phyloP scores from a whole-genome alignment of 64 coral and sea anemone genomes.

The Actinia tenebrosa region DNA sequence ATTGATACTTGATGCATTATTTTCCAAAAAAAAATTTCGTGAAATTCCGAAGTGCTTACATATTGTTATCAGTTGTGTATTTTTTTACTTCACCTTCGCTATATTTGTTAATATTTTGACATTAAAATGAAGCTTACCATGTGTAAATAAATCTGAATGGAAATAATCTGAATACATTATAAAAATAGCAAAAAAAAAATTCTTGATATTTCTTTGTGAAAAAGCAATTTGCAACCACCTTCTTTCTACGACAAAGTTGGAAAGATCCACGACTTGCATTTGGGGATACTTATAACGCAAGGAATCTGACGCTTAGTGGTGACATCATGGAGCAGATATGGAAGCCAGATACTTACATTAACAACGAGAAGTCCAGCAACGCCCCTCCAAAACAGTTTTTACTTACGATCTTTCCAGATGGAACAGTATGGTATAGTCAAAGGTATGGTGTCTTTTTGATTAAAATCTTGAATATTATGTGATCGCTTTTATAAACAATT shows the following conservation, averaged over 20 bases:
- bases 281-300: constrained; percentile 35
- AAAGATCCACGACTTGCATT: constrained; percentile 56
- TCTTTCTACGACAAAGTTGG: constrained; percentile 81
- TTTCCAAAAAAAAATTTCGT: no score
- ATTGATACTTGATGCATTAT: no score
- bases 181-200: no score
- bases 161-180: no score
- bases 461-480: no score
- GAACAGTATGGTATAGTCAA: constrained; percentile 66
- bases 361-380: constrained; percentile 73
- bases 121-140: no score
- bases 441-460: constrained; percentile 18
- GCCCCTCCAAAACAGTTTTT: constrained; percentile 70
- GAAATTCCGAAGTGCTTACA: no score
- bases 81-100: no score
- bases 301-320: constrained; percentile 66
- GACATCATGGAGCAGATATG: constrained; percentile 84
- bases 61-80: no score
- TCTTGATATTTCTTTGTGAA: neutral
- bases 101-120: no score
- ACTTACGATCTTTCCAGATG: constrained; percentile 48
- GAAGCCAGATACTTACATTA: constrained; percentile 78
- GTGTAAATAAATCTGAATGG: no score
- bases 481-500: no score
- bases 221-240: constrained; percentile 73